Percentiles rank a stretch among this genome's conserved stretches.
Conservation (phyloP, 1,140 invertebrate genomes). For the Campoletis sonorensis region DNA sequence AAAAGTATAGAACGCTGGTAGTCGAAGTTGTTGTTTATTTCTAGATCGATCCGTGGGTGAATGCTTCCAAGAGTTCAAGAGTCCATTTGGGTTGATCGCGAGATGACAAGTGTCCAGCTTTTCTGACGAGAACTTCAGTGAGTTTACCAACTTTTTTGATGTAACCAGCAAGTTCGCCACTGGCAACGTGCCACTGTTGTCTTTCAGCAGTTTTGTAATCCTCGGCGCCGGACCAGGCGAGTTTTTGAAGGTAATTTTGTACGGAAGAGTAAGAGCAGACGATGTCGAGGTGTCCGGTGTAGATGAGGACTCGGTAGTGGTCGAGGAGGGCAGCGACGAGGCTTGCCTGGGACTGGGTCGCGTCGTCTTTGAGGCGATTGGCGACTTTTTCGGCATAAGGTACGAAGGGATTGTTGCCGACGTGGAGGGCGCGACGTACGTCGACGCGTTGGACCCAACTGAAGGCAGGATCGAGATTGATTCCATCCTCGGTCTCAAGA, state of each 20-base stretch:
- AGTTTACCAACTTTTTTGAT: conserved; percentile 84
- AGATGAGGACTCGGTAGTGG: conserved; percentile 84
- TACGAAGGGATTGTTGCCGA: conserved; percentile 86
- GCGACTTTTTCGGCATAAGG: conserved; percentile 79
- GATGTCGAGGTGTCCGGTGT: conserved; percentile 91
- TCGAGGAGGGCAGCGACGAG: conserved; percentile 84
- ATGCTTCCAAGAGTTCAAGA: conserved; percentile 85
- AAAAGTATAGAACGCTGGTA: no score
- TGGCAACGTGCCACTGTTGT: conserved; percentile 81
- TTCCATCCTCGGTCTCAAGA: conserved; percentile 65
- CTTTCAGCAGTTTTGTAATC: conserved; percentile 82
- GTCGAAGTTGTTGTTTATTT: no score
- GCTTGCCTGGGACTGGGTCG: conserved; percentile 89
- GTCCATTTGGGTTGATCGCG: conserved; percentile 88
- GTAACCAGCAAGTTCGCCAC: conserved; percentile 86
- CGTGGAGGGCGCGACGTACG: conserved; percentile 86
- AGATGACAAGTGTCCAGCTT: conserved; percentile 92
- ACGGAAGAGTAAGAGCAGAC: conserved; percentile 89
- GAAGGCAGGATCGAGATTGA: conserved; percentile 76
- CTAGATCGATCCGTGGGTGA: conserved; percentile 74
- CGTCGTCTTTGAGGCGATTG: conserved; percentile 83
- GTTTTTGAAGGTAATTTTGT: conserved; percentile 82
- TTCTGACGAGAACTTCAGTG: conserved; percentile 86
- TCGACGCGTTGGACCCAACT: conserved; percentile 79
- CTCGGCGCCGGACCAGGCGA: conserved; percentile 82